Base-by-base conservation (phyloP, 2,797 vertebrate species). In the Galaxias olidus region DNA sequence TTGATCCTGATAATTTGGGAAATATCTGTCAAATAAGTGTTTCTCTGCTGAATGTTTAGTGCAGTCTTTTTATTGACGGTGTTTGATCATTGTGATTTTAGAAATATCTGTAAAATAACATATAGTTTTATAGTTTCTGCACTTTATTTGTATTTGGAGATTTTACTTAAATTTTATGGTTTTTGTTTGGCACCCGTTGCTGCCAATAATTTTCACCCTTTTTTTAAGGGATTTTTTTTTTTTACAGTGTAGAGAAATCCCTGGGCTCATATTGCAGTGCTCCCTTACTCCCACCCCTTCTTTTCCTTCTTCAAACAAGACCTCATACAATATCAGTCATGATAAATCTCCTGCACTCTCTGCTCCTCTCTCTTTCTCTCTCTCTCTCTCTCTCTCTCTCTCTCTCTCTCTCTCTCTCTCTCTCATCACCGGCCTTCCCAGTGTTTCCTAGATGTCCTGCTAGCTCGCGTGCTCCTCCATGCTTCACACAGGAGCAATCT, bases 401-500 rank as follows among this genome's bases (percentile, higher is more conserved):
- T 8, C 55, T 42, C 67, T 52, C 51, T 0, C 66, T 70, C 66
- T 75, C 51, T 62, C 67, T 71, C 65, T 66, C 40, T 14, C 65
- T 71, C 70, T 68, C 62, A 71, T 52, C 47, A 56, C 18, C 62
- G n/a, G 52, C n/a, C 18, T 48, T 49, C 46, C 11, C 14, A 10
- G 6, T 50, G 11, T 50, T 64, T 63, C 19, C 52, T 13, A 40
- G 13, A n/a, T 43, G 8, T 42, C 30, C 52, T 54, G 17, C 51
- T 43, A 50, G 30, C 59, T 62, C 20, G 53, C 57, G 49, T 43
- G 12, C 43, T 48, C 54, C 44, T 42, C 53, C 57, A 67, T 48
- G 74, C 82, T 77, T 81, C 80, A 74, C 82, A 80, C 56, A 43
- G 81, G 83, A 86, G 71, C 77, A 73, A 78, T 84, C 82, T 84